phyloP scores from a whole-genome alignment of 2,797 vertebrate species.

The Acanthopagrus latus region DNA sequence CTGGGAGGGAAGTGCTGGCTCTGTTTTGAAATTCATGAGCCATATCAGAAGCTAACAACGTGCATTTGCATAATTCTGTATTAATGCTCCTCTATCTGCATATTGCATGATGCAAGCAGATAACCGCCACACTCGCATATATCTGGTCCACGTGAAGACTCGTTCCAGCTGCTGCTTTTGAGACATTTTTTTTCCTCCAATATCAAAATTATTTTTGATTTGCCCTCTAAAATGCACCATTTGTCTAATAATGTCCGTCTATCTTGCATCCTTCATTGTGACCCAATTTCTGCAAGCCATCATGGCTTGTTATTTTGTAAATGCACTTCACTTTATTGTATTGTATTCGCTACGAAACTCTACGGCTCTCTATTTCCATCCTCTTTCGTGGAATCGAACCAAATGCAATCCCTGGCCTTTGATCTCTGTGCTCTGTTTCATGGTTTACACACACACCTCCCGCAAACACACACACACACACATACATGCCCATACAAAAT shows the following conservation, averaged over 20 bases:
- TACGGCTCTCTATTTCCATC: constrained; percentile 4
- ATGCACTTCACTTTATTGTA: constrained; percentile 18
- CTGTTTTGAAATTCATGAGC: constrained; percentile 58
- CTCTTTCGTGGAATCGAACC: constrained; percentile 23
- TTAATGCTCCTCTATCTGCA: constrained; percentile 45
- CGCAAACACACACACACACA: constrained; percentile 22
- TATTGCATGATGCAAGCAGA: constrained; percentile 29
- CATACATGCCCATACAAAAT: constrained; percentile 33
- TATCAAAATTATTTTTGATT: not conserved
- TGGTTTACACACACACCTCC: constrained; percentile 17
- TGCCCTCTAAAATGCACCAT: not conserved
- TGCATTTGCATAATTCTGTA: constrained; percentile 45
- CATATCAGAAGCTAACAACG: constrained; percentile 43
- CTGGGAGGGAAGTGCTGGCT: constrained; percentile 12
- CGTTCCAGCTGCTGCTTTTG: not conserved
- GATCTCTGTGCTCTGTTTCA: constrained; percentile 41
- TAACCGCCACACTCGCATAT: constrained; percentile 1
- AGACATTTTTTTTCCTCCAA: not conserved
- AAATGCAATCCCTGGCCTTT: constrained; percentile 26
- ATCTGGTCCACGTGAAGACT: constrained; percentile 15
- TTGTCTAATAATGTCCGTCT: not conserved
- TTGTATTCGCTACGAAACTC: constrained; percentile 6
- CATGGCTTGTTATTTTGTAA: constrained; percentile 32
- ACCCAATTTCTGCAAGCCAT: constrained; percentile 34
- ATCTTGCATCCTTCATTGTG: constrained; percentile 17